A percentile compares a stretch with the other conserved stretches of the same genome.
Evolutionary conservation across 1,140 invertebrate genomes (phyloP).

Genomic region (Drosophila parvula): DNA sequence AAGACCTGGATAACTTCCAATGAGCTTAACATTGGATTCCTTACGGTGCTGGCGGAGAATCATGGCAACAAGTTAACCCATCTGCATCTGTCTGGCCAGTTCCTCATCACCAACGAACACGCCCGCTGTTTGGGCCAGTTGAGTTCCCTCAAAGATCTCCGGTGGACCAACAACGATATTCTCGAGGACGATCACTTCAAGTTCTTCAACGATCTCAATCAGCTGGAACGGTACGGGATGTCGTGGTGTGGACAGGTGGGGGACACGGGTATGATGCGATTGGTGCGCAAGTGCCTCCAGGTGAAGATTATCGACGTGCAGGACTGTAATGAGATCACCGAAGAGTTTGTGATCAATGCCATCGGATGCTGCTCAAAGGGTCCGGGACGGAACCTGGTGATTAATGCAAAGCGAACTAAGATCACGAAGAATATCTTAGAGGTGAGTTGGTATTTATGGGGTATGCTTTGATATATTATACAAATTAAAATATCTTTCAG

Average conservation of each 20-base stretch:
- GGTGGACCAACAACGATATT: constrained; percentile 58
- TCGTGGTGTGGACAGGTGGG: constrained; percentile 46
- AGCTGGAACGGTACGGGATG: constrained; percentile 34
- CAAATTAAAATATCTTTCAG: constrained; percentile 7
- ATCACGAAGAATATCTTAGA: constrained; percentile 33
- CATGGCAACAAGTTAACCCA: constrained; percentile 50
- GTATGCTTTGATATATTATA: background rate
- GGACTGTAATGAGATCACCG: constrained; percentile 54
- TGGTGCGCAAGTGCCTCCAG: constrained; percentile 49
- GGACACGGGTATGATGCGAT: constrained; percentile 53
- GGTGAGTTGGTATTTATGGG: constrained; percentile 15
- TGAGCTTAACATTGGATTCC: constrained; percentile 64
- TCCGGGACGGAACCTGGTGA: constrained; percentile 17
- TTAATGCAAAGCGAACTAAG: constrained; percentile 52
- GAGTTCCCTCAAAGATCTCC: constrained; percentile 47
- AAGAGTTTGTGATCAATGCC: constrained; percentile 64
- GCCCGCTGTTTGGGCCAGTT: constrained; percentile 58
- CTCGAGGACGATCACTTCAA: constrained; percentile 67
- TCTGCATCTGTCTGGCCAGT: constrained; percentile 60
- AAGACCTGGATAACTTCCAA: constrained; percentile 69
- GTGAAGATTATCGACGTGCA: constrained; percentile 45
- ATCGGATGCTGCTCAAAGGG: constrained; percentile 52
- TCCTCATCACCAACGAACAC: constrained; percentile 58
- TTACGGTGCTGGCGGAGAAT: constrained; percentile 41
- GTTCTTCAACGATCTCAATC: constrained; percentile 57